Conservation (phyloP, 2,113 vertebrate species). For the Hemibagrus wyckioides region DNA sequence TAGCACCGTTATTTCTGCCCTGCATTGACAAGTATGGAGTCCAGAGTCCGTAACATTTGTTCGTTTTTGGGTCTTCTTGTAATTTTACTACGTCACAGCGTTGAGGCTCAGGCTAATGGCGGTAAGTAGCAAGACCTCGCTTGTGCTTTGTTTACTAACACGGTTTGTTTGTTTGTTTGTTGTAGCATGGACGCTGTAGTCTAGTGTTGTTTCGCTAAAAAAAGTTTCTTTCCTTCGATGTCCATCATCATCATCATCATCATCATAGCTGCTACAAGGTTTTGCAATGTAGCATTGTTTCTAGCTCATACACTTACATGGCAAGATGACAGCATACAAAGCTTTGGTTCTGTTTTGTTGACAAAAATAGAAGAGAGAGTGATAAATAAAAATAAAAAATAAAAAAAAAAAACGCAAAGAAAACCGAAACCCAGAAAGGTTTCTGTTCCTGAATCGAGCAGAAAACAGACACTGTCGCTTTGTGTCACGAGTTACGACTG, state of each 20-base stretch:
- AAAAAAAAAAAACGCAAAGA: too few species aligned
- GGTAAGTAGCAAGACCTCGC: slow-evolving; percentile 26
- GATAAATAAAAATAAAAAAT: not conserved
- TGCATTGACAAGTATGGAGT: slow-evolving; percentile 36
- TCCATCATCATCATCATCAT: too few species aligned
- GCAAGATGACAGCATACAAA: not conserved
- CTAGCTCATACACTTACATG: not conserved
- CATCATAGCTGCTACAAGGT: not conserved
- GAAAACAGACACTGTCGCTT: not conserved
- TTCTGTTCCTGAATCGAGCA: not conserved
- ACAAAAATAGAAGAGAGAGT: not conserved
- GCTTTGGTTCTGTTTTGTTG: not conserved
- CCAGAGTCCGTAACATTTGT: too few species aligned
- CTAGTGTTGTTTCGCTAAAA: not conserved
- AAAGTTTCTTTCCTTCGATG: too few species aligned
- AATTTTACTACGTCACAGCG: not conserved
- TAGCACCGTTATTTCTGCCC: not conserved
- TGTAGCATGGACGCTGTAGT: not conserved
- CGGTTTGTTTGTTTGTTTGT: not conserved
- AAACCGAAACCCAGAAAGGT: too few species aligned
- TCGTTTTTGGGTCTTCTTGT: not conserved
- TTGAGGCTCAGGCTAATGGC: slow-evolving; percentile 1
- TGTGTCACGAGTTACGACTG: slow-evolving; percentile 5
- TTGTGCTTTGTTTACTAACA: not conserved
- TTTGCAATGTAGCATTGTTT: not conserved